A percentile compares a stretch with the other conserved stretches of the same genome.
These are phyloP conservation scores for Chloroclystis v-ata DNA, from an alignment of 2,888 invertebrate genomes.

Conservation along the genomic window DNA sequence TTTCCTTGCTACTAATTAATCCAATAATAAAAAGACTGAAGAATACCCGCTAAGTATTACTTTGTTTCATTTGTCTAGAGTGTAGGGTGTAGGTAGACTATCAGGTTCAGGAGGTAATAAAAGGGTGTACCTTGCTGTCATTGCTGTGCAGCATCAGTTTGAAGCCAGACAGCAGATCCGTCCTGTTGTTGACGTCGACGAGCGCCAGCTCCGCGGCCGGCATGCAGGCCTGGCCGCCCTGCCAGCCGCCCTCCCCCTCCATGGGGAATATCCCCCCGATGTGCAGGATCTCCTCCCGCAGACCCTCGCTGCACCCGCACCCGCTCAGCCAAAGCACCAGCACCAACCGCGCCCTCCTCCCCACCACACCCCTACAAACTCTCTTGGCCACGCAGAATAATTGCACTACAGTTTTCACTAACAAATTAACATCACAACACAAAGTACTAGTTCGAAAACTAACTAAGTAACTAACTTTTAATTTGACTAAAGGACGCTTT, in stretches of 20 bases:
- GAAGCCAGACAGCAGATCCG: constrained; percentile 94
- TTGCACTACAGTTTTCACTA: constrained; percentile 72
- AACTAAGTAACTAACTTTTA: constrained; percentile 61
- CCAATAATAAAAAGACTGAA: no score
- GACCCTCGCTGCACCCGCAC: constrained; percentile 56
- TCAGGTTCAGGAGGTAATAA: background rate
- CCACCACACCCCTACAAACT: constrained; percentile 42
- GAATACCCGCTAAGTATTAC: no score
- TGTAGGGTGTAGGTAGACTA: no score
- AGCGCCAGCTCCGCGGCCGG: constrained; percentile 98
- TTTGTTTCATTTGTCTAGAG: no score
- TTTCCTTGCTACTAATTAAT: no score
- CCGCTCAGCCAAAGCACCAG: constrained; percentile 58
- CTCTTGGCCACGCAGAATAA: constrained; percentile 73
- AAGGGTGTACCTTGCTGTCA: constrained; percentile 90
- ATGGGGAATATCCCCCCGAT: constrained; percentile 99
- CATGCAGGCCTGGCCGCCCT: constrained; percentile 98
- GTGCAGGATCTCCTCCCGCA: constrained; percentile 87
- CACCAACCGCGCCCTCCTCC: constrained; percentile 42
- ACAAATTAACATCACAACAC: constrained; percentile 61
- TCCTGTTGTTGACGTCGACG: constrained; percentile 94
- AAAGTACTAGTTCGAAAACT: constrained; percentile 70
- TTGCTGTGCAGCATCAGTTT: constrained; percentile 94
- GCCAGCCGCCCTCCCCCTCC: constrained; percentile 97
- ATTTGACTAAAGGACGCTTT: constrained; percentile 76